Evolutionary conservation across 2,797 vertebrate species (phyloP).

Genomic region (Pelobates cultripes): DNA sequence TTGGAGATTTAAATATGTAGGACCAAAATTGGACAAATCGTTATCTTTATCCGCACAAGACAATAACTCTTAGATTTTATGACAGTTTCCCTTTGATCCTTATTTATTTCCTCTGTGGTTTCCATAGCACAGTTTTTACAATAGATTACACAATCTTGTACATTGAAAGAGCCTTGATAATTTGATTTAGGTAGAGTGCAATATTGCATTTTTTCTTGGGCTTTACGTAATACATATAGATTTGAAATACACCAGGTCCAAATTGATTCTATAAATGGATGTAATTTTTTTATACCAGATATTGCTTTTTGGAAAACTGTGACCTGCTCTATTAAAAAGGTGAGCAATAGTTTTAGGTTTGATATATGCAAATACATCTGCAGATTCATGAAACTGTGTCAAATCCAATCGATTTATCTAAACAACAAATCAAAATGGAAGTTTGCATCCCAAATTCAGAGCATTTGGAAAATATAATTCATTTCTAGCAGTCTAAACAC

Average conservation of each 20-base stretch:
- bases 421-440: not conserved
- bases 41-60: not conserved
- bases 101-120: not conserved
- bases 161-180: not conserved
- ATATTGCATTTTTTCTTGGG: not conserved
- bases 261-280: constrained; percentile 4
- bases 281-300: not conserved
- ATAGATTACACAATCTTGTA: not conserved
- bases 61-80: not conserved
- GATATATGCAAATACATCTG: not conserved
- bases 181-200: not conserved
- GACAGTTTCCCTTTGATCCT: not conserved
- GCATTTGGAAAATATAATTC: too few relatives aligned
- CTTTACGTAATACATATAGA: not conserved
- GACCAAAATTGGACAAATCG: too few relatives aligned
- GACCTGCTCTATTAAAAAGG: not conserved
- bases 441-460: too few relatives aligned
- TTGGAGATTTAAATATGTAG: too few relatives aligned
- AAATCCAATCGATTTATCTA: not conserved
- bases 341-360: not conserved
- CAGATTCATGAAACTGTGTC: not conserved
- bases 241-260: not conserved
- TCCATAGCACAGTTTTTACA: not conserved
- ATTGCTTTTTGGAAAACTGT: constrained; percentile 3
- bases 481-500: too few relatives aligned